Percentiles rank a stretch among this genome's conserved stretches.
These are phyloP conservation scores for Apotomis capreana DNA, from an alignment of 2,888 invertebrate species.

Conservation along the genomic window DNA sequence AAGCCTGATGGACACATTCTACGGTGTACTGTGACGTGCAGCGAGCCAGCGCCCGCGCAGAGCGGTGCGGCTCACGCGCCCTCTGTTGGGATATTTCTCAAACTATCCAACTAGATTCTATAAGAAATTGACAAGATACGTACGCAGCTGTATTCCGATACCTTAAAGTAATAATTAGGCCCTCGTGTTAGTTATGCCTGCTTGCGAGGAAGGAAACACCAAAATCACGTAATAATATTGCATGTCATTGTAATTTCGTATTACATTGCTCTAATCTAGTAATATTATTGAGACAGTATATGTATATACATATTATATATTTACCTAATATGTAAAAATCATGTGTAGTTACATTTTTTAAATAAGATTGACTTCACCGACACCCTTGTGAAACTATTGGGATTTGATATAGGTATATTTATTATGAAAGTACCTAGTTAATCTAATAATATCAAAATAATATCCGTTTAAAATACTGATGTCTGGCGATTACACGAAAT, in stretches of 20 bases:
- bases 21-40: slow-evolving; percentile 74
- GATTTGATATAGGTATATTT: neutral
- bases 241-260: neutral
- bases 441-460: neutral
- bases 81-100: slow-evolving; percentile 3
- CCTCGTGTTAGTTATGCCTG: slow-evolving; percentile 38
- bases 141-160: slow-evolving; percentile 19
- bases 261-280: neutral
- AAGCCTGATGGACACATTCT: slow-evolving; percentile 76
- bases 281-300: neutral
- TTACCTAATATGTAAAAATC: slow-evolving; percentile 14
- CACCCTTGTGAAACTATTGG: slow-evolving; percentile 55
- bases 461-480: too few species aligned
- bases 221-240: neutral
- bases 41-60: neutral
- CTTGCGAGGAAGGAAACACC: slow-evolving; percentile 24
- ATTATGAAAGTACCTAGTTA: neutral
- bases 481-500: too few species aligned
- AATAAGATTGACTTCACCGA: slow-evolving; percentile 58
- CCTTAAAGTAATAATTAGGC: slow-evolving; percentile 7
- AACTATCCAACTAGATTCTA: neutral
- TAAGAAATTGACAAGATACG: slow-evolving; percentile 21
- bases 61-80: neutral
- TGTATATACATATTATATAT: neutral
- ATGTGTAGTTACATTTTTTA: slow-evolving; percentile 49